These are phyloP conservation scores for Sycophaga agraensis DNA, from an alignment of 1,140 invertebrate species.

Conservation along the genomic window DNA sequence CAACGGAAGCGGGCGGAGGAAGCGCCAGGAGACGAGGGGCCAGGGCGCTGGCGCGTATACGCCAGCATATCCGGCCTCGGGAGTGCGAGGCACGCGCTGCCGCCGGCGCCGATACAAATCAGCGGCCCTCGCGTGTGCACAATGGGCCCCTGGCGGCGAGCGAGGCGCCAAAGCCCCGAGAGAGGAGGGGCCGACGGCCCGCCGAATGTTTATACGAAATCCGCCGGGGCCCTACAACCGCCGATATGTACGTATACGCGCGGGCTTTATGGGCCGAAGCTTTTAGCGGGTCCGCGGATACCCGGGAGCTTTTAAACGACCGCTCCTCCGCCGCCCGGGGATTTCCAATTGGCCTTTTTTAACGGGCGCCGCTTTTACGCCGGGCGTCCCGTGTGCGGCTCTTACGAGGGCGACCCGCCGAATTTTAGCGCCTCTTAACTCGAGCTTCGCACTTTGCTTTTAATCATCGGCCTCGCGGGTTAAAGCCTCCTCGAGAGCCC, in stretches of 20 bases:
- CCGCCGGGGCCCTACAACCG: constrained; percentile 23
- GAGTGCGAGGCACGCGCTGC: no score
- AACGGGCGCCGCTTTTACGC: neutral
- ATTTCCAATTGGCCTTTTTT: no score
- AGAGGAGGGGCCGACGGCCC: neutral
- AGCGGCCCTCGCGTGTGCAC: neutral
- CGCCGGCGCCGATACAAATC: neutral
- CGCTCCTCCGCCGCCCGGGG: no score
- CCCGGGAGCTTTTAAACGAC: no score
- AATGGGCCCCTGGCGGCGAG: neutral
- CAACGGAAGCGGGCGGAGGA: no score
- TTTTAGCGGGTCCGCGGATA: constrained; percentile 34
- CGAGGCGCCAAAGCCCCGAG: neutral
- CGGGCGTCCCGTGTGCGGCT: constrained; percentile 1
- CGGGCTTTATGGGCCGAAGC: constrained; percentile 37
- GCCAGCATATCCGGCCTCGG: no score
- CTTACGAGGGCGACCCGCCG: no score
- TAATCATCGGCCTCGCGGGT: constrained; percentile 9
- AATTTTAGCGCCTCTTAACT: constrained; percentile 8
- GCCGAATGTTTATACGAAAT: no score
- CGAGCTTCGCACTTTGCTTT: constrained; percentile 4
- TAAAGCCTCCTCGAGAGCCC: neutral
- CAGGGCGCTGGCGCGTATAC: no score
- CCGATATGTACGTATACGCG: constrained; percentile 51
- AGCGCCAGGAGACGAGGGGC: no score